Conservation (phyloP, 1,140 invertebrate species). For the Mycetomoellerius zeteki region DNA sequence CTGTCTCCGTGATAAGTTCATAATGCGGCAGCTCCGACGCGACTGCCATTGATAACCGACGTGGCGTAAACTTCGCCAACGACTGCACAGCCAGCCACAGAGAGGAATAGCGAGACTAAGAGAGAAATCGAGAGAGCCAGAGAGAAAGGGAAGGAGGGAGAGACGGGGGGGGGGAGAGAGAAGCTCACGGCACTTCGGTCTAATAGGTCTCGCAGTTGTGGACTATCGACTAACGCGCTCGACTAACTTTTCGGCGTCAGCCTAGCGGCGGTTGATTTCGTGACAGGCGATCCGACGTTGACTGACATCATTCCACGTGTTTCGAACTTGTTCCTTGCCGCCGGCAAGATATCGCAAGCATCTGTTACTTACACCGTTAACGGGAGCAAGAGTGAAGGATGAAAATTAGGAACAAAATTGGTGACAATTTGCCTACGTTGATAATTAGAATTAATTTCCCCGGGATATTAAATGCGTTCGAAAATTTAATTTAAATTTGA, state of each 20-base stretch:
- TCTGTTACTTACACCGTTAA: constrained; percentile 36
- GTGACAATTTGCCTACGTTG: background rate
- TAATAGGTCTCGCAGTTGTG: constrained; percentile 69
- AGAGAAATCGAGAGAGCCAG: constrained; percentile 28
- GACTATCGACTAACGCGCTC: constrained; percentile 65
- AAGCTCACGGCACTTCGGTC: constrained; percentile 45
- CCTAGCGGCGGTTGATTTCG: constrained; percentile 47
- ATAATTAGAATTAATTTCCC: background rate
- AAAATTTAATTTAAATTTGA: constrained; percentile 8
- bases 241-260: constrained; percentile 65
- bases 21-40: constrained; percentile 63
- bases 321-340: constrained; percentile 41
- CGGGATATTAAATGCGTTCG: background rate
- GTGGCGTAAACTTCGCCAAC: constrained; percentile 68
- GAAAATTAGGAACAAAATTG: constrained; percentile 9
- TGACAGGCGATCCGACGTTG: constrained; percentile 56
- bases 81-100: constrained; percentile 49
- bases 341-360: constrained; percentile 35
- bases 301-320: constrained; percentile 43
- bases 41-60: constrained; percentile 68
- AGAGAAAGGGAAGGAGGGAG: background rate
- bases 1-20: constrained; percentile 70
- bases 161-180: background rate
- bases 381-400: background rate
- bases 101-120: constrained; percentile 33